Evolutionary conservation across 1,140 invertebrate genomes (phyloP).

Genomic region (Epicauta chinensis): DNA sequence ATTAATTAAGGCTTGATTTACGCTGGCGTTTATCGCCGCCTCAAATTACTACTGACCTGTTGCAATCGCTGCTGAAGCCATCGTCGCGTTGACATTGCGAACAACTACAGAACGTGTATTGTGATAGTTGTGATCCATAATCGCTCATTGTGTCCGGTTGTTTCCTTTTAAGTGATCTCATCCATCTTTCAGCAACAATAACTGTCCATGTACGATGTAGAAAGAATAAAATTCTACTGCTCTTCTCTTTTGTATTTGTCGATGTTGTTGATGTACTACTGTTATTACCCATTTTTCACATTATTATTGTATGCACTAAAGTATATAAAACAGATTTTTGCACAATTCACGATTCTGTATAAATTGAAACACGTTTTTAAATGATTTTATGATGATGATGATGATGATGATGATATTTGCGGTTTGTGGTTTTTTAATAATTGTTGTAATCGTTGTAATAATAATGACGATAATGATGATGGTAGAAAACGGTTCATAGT

Average conservation of each 20-base stretch:
- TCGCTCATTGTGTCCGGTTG: conserved; percentile 25
- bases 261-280: conserved; percentile 22
- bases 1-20: no score
- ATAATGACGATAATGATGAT: conserved; percentile 2
- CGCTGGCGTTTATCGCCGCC: no score
- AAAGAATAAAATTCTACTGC: conserved; percentile 27
- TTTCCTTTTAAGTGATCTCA: conserved; percentile 14
- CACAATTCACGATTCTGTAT: no score
- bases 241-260: conserved; percentile 1
- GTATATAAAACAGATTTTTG: no score
- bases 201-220: conserved; percentile 35
- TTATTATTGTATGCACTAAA: no score
- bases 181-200: conserved; percentile 30
- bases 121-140: conserved; percentile 30
- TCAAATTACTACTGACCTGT: conserved; percentile 27
- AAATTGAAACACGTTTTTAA: conserved; percentile 1
- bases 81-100: conserved; percentile 34
- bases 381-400: no score
- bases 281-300: conserved; percentile 7
- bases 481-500: neutral
- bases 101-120: conserved; percentile 37
- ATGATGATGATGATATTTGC: no score
- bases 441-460: conserved; percentile 1
- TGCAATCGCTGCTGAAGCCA: conserved; percentile 30
- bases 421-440: neutral